Conservation (phyloP, 1,140 invertebrate genomes). For the Cydia fagiglandana region DNA sequence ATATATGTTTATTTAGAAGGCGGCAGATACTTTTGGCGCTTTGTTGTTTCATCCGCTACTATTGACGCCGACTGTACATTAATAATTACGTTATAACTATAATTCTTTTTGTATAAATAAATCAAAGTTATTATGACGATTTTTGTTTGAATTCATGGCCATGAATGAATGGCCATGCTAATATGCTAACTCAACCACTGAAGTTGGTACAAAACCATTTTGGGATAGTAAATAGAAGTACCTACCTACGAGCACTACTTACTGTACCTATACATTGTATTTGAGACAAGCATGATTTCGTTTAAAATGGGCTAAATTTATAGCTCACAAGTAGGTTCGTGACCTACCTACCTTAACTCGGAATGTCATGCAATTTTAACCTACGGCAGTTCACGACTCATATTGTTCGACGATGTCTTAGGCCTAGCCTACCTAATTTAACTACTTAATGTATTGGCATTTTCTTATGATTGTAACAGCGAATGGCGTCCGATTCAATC, state of each 20-base stretch:
- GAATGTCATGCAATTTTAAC: slow-evolving; percentile 8
- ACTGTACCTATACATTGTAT: neutral
- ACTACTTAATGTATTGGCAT: neutral
- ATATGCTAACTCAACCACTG: too few relatives aligned
- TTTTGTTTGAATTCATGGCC: too few relatives aligned
- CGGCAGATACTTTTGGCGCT: too few relatives aligned
- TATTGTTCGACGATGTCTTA: slow-evolving; percentile 13
- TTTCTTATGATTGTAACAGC: neutral
- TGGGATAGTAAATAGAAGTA: neutral
- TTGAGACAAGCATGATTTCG: neutral
- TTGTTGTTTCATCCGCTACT: too few relatives aligned
- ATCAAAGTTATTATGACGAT: too few relatives aligned
- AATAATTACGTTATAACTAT: too few relatives aligned
- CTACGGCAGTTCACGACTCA: slow-evolving; percentile 17
- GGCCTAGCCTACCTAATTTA: neutral
- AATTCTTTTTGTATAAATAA: too few relatives aligned
- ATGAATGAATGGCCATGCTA: too few relatives aligned
- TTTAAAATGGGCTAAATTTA: neutral
- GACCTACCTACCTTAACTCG: neutral
- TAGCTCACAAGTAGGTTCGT: neutral
- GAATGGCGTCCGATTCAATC: slow-evolving; percentile 7
- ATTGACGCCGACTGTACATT: too few relatives aligned
- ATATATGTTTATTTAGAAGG: too few relatives aligned
- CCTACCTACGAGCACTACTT: neutral
- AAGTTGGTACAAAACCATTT: too few relatives aligned